These are phyloP conservation scores for Sphaerophoria taeniata DNA, from an alignment of 2,888 invertebrate genomes.

Conservation along the genomic window DNA sequence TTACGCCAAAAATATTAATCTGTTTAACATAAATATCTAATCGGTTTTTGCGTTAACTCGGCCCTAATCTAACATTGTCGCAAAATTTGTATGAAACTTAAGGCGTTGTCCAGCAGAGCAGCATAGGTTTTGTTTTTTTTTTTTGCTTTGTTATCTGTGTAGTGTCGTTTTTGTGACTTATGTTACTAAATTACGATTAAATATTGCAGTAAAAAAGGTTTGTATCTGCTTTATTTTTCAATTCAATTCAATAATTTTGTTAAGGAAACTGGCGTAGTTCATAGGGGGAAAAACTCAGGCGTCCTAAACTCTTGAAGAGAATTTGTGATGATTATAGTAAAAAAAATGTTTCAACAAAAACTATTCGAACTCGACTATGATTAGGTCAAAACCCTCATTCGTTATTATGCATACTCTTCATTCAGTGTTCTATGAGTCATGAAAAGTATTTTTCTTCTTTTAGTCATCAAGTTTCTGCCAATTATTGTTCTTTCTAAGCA, in stretches of 20 bases:
- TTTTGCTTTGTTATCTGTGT: slow-evolving; percentile 10
- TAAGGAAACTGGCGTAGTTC: background rate
- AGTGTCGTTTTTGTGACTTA: slow-evolving; percentile 36
- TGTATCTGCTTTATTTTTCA: background rate
- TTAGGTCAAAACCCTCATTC: slow-evolving; percentile 54
- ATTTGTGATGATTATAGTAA: too few species aligned
- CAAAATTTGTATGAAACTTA: slow-evolving; percentile 43
- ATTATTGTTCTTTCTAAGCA: too few species aligned
- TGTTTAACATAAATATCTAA: background rate
- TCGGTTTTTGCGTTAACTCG: slow-evolving; percentile 17
- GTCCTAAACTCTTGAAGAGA: too few species aligned
- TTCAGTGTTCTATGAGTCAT: slow-evolving; percentile 47
- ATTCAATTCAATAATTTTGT: background rate
- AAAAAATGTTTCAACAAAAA: too few species aligned
- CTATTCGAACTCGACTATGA: slow-evolving; percentile 14
- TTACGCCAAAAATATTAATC: slow-evolving; percentile 27
- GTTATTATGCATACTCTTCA: slow-evolving; percentile 9
- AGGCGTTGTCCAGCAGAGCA: slow-evolving; percentile 66
- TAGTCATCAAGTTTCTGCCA: too few species aligned
- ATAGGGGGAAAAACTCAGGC: too few species aligned
- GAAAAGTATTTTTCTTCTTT: slow-evolving; percentile 17
- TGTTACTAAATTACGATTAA: slow-evolving; percentile 48
- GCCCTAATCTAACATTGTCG: background rate
- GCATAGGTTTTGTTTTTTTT: slow-evolving; percentile 41
- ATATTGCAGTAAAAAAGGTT: slow-evolving; percentile 19